Percentiles rank a stretch among this genome's conserved stretches.
Evolutionary conservation across 2,888 invertebrate species (phyloP).

Genomic region (Apodemia zela): DNA sequence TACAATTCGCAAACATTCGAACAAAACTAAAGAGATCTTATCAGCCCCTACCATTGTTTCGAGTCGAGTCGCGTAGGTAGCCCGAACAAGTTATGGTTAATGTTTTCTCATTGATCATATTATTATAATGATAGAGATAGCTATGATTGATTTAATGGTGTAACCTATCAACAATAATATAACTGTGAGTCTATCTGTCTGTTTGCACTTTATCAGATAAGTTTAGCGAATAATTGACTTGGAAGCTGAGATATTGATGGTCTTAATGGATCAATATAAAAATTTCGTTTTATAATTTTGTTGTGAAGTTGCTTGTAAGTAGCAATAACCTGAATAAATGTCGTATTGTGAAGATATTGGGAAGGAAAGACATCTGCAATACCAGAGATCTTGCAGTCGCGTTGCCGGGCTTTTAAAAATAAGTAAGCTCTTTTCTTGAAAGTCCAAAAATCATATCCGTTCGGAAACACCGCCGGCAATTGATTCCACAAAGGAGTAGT

Average conservation of each 20-base stretch:
- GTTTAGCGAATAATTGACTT: slow-evolving; percentile 10
- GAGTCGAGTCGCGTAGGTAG: slow-evolving; percentile 12
- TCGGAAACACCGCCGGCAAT: too few relatives aligned
- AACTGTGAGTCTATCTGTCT: not conserved
- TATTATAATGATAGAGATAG: slow-evolving; percentile 4
- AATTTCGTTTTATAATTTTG: too few relatives aligned
- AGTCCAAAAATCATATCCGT: too few relatives aligned
- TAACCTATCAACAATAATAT: slow-evolving; percentile 13
- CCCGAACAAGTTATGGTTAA: slow-evolving; percentile 2
- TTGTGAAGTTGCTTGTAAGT: too few relatives aligned
- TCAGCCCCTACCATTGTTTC: slow-evolving; percentile 33
- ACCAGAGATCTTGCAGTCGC: too few relatives aligned
- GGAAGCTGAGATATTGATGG: not conserved
- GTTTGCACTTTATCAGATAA: not conserved
- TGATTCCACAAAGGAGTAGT: too few relatives aligned
- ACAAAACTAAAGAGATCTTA: slow-evolving; percentile 31
- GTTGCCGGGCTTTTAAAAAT: too few relatives aligned
- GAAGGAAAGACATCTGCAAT: too few relatives aligned
- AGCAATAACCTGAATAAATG: too few relatives aligned
- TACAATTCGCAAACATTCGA: slow-evolving; percentile 33
- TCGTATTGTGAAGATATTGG: too few relatives aligned
- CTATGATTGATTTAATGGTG: slow-evolving; percentile 5
- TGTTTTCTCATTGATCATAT: slow-evolving; percentile 8
- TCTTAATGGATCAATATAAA: too few relatives aligned
- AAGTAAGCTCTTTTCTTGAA: too few relatives aligned